Base-by-base conservation (phyloP, 2,888 invertebrate genomes). In the Cephus sareptanus region DNA sequence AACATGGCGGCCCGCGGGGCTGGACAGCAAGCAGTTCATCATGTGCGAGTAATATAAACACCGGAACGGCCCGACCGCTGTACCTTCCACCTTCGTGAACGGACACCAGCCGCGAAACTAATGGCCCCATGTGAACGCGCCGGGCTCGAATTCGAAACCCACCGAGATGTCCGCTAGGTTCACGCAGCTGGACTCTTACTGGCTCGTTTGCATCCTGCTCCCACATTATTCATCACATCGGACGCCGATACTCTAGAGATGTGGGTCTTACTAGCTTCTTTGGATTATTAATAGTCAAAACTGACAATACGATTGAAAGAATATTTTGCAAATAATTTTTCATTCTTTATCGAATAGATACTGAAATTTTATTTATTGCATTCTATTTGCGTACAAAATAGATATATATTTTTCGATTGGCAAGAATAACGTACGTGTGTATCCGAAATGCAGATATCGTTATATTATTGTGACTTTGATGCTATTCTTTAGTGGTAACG, bases 131-230 rank as follows among this genome's bases (percentile, higher is more conserved):
- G 56, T 56, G 56, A 56, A 56, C 71, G 71, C 71, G 31, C 31
- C 71, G 13, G 71, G 71, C 56, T 56, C 23, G 56, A 56, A 56
- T 56, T 56, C 56, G 56, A 56, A 56, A 56, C 56, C 56, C 56
- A 56, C 23, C 71, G 71, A 71, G 71, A 73, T 76, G 73, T 56
- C 78, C 75, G 78, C 75, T 73, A 75, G 56, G 34, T 78, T 34
- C 56, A 76, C 78, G 56, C 76, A 56, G 78, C 73, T 56, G 78
- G 76, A 73, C 34, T 73, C 78, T 76, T 40, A 73, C 73, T 68
- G 12, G 75, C 75, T 78, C 76, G 75, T 78, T 78, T 78, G 75
- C 78, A 78, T 78, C 75, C 71, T 78, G 78, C 78, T 78, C 78
- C 78, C 78, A 78, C 78, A 76, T 78, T 40, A 73, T 78, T 78